Conservation (phyloP, 2,797 vertebrate genomes). For the Botia kubotai region DNA sequence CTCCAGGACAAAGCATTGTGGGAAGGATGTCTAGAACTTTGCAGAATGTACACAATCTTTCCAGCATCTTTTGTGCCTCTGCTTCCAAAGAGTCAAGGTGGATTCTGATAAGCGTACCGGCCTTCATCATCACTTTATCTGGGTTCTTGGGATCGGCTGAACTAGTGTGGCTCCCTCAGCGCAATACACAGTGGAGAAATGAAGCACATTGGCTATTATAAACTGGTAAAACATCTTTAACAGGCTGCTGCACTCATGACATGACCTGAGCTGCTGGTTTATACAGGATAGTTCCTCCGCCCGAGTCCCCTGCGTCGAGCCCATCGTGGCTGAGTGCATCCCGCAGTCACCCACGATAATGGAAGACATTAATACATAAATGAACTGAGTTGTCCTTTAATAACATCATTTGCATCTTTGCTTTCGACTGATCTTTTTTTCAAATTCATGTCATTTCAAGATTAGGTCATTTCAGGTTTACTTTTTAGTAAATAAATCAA, state of each 20-base stretch:
- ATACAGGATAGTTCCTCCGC: too few species aligned
- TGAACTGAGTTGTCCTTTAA: too few species aligned
- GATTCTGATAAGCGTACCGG: conserved; percentile 1
- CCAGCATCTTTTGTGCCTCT: conserved; percentile 6
- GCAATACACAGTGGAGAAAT: too few species aligned
- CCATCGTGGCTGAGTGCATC: too few species aligned
- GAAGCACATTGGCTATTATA: background rate
- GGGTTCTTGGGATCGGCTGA: conserved; percentile 4
- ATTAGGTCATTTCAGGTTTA: too few species aligned
- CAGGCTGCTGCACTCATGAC: background rate
- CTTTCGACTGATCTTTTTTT: too few species aligned
- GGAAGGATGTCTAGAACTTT: background rate
- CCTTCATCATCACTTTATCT: background rate
- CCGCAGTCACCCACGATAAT: too few species aligned
- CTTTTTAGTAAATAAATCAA: too few species aligned
- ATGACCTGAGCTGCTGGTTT: background rate
- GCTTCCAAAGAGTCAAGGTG: background rate
- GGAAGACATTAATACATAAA: too few species aligned
- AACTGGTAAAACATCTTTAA: background rate
- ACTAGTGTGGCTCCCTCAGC: conserved; percentile 15
- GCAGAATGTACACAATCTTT: conserved; percentile 5
- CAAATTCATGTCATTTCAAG: too few species aligned
- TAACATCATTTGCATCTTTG: too few species aligned
- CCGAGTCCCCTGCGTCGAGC: too few species aligned
- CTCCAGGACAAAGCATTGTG: background rate